Evolutionary conservation across 1,140 invertebrate species (phyloP), one percentile per base, ranked within the genome.

Genomic region (Penaeus indicus): DNA sequence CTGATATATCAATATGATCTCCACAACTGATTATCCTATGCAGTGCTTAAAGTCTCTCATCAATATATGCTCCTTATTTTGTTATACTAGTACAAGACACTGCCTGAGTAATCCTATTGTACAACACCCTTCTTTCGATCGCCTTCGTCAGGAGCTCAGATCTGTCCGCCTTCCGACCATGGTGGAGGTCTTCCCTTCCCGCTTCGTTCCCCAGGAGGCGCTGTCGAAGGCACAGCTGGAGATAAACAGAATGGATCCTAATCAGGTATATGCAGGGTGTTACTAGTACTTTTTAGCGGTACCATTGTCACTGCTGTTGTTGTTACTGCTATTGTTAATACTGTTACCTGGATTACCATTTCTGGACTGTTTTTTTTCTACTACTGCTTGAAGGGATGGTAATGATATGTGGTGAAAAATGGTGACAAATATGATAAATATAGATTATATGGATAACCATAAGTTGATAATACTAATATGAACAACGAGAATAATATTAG

Each of bases 61-160:
- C 2, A 32, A 2, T 32, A 32, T 32, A 32, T 32, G 32, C 32
- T 32, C 32, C 32, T 32, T 32, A 32, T 32, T 32, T 32, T 32
- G 32, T 32, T 2, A 32, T 32, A 1, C 2, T 32, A 2, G 0
- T 2, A 0, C 2, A 11, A 11, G 54, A 54, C 54, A 54, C 11
- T 54, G 10, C 54, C 54, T 13, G 54, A 54, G 54, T 16, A 54
- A 54, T 54, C 5, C 16, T 2, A 54, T 54, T 42, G 38, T 42
- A 42, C 38, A 42, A 16, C 16, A 8, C 8, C 11, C 5, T 8
- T 11, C 54, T 54, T 16, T 54, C 54, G 16, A 11, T 13, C 54
- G 54, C 54, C 54, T 13, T 81, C 63, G 25, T 32, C 78, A 88
- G 87, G 87, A 88, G 27, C 22, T 88, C 27, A 60, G 62, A n/a